These are phyloP conservation scores for Harmothoe impar DNA, from an alignment of 2,888 invertebrate species.

Conservation along the genomic window DNA sequence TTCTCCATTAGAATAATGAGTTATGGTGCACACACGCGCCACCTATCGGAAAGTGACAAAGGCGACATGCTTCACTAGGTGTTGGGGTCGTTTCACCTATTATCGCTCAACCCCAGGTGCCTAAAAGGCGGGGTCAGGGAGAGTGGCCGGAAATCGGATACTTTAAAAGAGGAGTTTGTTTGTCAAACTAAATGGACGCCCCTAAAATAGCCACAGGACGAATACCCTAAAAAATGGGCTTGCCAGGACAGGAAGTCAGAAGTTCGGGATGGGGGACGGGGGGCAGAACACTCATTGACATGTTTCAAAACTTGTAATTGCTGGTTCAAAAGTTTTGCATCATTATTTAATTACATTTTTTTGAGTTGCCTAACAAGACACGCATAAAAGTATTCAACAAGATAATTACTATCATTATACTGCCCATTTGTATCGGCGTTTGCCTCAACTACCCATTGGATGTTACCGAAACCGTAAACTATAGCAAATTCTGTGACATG, in stretches of 20 bases:
- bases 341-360: too few relatives aligned
- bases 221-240: not conserved
- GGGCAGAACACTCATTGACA: not conserved
- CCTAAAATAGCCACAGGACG: not conserved
- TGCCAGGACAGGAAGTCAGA: not conserved
- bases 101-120: slow-evolving; percentile 51
- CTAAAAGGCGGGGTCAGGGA: slow-evolving; percentile 12
- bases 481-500: not conserved
- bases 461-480: not conserved
- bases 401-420: too few relatives aligned
- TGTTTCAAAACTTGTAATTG: slow-evolving; percentile 20
- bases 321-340: not conserved
- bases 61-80: slow-evolving; percentile 43
- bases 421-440: not conserved
- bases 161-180: slow-evolving; percentile 46
- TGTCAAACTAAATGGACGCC: slow-evolving; percentile 7
- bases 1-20: slow-evolving; percentile 41
- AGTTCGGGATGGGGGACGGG: too few relatives aligned
- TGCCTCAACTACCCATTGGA: not conserved
- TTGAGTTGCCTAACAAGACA: too few relatives aligned
- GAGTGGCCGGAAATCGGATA: slow-evolving; percentile 25
- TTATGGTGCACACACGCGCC: not conserved
- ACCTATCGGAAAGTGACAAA: slow-evolving; percentile 24
- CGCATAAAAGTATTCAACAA: too few relatives aligned
- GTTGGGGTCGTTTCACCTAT: slow-evolving; percentile 47